phyloP scores from a whole-genome alignment of 2,113 vertebrate species.

The Artemisiospiza belli region DNA sequence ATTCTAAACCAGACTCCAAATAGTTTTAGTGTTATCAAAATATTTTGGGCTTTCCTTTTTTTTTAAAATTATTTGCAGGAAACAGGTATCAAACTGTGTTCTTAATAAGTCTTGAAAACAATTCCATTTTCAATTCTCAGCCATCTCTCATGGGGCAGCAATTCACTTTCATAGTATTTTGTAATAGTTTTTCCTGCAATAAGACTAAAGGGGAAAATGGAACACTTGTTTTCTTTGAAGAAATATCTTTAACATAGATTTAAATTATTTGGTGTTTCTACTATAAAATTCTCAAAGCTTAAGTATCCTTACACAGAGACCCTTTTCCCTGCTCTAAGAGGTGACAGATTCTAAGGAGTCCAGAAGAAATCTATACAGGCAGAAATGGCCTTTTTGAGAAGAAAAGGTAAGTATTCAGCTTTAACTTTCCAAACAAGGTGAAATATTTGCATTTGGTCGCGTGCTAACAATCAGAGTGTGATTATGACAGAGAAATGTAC shows the following conservation, averaged over 20 bases:
- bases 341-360: not conserved
- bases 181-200: not conserved
- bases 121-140: not conserved
- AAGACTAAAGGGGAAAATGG: not conserved
- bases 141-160: not conserved
- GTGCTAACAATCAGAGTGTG: not conserved
- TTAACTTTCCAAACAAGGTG: not conserved
- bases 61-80: not conserved
- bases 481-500: not conserved
- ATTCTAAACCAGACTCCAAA: not conserved
- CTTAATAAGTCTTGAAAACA: not conserved
- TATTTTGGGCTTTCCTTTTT: not conserved
- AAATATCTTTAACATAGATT: not conserved
- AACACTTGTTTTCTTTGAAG: not conserved
- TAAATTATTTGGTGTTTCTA: not conserved
- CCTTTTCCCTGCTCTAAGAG: not conserved
- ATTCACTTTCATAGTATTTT: not conserved
- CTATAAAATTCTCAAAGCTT: not conserved
- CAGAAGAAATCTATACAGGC: not conserved
- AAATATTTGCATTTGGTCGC: not conserved
- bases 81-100: not conserved
- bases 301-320: not conserved
- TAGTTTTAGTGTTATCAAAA: not conserved
- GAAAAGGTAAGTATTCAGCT: not conserved
- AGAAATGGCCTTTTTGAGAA: not conserved